Base-by-base conservation (phyloP, 2,888 invertebrate species). In the Cataglyphis altisquamis region DNA sequence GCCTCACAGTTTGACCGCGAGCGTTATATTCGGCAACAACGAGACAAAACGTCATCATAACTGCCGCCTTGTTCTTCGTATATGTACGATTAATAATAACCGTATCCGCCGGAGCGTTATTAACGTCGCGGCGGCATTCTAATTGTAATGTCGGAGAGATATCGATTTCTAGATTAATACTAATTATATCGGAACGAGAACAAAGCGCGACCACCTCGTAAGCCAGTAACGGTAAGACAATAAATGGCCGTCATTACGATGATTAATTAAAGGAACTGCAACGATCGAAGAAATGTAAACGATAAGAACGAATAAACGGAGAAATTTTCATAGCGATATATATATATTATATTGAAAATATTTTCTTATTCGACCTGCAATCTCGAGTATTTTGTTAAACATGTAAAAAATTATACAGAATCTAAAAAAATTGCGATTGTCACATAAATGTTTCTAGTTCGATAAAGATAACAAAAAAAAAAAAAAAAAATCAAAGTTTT, bases 131-230 rank as follows among this genome's bases (percentile, higher is more conserved):
- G 74, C 83, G 86, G 72, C 63, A 87, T 88, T 86, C 89, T 88
- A 88, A 88, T 88, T 88, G 87, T 73, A 86, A 57, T 9, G 52
- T n/a, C 52, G n/a, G 70, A 73, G 21, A 68, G 57, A 67, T 77
- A 89, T 87, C 86, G 85, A 88, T 88, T 82, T 73, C 82, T 57
- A 78, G 84, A 89, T 89, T 88, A 88, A 85, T 84, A 84, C 81
- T 85, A 87, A 88, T 88, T 87, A 87, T 84, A 75, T 82, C 64
- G 67, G 68, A 52, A 52, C 29, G 67, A 70, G 67, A 70, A 84
- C 84, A 85, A 89, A 85, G 82, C 82, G 0, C 10, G 67, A 32
- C 25, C 60, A 32, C 72, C 73, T 84, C 80, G 39, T 66, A 55
- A 82, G 77, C 81, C 68, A 39, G 39, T 62, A 48, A 66, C 66